These are phyloP conservation scores for Tokudaia tokunoshimensis DNA, from an alignment of 2,797 vertebrate genomes.

Conservation along the genomic window DNA sequence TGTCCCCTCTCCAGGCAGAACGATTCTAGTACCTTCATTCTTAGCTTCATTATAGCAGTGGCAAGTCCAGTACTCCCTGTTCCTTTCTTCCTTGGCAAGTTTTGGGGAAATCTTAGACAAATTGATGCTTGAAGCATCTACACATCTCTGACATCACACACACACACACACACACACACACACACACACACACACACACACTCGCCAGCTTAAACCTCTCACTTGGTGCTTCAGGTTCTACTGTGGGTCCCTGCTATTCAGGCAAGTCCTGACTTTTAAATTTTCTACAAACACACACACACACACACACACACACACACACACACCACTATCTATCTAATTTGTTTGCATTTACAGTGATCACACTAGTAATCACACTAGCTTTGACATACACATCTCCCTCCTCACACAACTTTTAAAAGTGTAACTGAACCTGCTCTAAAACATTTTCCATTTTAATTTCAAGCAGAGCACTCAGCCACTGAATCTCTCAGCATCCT, in stretches of 20 bases:
- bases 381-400: neutral
- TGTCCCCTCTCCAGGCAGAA: neutral
- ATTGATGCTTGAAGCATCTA: neutral
- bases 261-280: neutral
- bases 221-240: neutral
- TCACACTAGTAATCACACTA: neutral
- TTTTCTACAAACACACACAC: neutral
- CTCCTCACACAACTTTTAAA: neutral
- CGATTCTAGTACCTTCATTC: neutral
- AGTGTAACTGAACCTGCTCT: slow-evolving; percentile 15
- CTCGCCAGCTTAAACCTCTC: no score
- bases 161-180: neutral
- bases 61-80: neutral
- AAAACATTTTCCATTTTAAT: slow-evolving; percentile 8
- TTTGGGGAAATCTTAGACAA: neutral
- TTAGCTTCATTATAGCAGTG: neutral
- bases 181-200: neutral
- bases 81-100: neutral
- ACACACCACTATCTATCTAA: neutral
- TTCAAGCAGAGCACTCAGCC: neutral
- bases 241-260: rapidly evolving
- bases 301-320: no score
- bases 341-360: neutral
- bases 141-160: neutral
- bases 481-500: neutral